Conservation (phyloP, 2,888 invertebrate genomes). For the Aelia acuminata region DNA sequence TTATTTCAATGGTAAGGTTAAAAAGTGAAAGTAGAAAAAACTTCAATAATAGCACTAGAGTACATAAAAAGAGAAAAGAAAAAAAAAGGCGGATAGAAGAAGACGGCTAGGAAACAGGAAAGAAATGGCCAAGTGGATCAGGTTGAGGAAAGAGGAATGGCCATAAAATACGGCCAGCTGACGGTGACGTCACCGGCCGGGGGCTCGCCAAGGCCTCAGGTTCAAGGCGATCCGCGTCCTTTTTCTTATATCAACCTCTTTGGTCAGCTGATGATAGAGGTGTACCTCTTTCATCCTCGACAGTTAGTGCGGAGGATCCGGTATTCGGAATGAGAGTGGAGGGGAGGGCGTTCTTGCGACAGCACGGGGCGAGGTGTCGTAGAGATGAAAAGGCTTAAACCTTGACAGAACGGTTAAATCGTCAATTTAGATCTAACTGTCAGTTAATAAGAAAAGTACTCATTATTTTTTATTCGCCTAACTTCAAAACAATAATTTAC, state of each 20-base stretch:
- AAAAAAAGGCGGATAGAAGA: neutral
- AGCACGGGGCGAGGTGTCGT: too few species aligned
- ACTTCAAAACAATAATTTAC: too few species aligned
- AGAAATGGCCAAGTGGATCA: neutral
- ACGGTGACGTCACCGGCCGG: constrained; percentile 38
- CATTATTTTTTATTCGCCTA: too few species aligned
- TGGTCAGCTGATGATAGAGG: neutral
- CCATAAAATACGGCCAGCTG: constrained; percentile 43
- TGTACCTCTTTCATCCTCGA: neutral
- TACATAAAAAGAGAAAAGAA: neutral
- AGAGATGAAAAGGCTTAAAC: too few species aligned
- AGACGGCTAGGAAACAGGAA: constrained; percentile 16
- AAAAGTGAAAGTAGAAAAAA: neutral
- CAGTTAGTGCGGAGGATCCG: too few species aligned
- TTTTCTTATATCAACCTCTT: neutral
- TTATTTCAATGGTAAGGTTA: neutral
- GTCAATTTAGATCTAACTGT: too few species aligned
- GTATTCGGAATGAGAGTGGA: too few species aligned
- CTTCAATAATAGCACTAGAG: neutral
- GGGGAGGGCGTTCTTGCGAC: too few species aligned
- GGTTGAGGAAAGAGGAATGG: neutral
- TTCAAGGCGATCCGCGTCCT: constrained; percentile 22
- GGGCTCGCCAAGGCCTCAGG: constrained; percentile 42
- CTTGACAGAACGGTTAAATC: too few species aligned
- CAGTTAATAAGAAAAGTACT: too few species aligned